Conservation (phyloP, 2,888 invertebrate genomes). For the Polydrusus tereticollis region DNA sequence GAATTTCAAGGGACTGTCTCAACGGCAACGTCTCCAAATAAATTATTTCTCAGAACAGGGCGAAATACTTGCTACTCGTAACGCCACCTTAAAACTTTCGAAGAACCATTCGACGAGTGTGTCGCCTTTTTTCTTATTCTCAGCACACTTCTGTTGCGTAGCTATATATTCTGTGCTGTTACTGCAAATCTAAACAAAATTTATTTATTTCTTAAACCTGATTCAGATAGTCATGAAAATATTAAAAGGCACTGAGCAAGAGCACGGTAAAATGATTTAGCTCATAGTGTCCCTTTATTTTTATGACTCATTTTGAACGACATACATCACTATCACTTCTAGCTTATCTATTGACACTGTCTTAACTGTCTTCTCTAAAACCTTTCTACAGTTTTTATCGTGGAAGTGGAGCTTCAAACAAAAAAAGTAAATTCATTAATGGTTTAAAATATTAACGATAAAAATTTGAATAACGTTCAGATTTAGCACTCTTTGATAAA, state of each 20-base stretch:
- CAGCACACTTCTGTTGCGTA: no score
- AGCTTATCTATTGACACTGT: neutral
- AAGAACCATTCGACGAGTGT: no score
- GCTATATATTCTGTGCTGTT: no score
- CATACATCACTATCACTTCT: neutral
- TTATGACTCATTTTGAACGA: neutral
- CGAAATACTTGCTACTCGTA: no score
- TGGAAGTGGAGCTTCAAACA: neutral
- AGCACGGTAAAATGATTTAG: constrained; percentile 43
- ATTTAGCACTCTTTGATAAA: no score
- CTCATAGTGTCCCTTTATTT: neutral
- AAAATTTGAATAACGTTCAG: no score
- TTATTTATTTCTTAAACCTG: neutral
- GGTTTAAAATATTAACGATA: neutral
- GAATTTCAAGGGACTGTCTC: no score
- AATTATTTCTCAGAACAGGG: no score
- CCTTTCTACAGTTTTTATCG: neutral
- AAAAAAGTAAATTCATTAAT: neutral
- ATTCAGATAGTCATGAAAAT: neutral
- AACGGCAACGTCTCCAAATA: no score
- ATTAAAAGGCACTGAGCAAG: constrained; percentile 24
- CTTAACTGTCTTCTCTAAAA: neutral
- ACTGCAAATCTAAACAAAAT: no score
- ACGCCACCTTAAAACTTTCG: no score
- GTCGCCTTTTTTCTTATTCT: no score